Base-by-base conservation (phyloP, 2,113 vertebrate genomes). In the Hippocampus mohnikei region DNA sequence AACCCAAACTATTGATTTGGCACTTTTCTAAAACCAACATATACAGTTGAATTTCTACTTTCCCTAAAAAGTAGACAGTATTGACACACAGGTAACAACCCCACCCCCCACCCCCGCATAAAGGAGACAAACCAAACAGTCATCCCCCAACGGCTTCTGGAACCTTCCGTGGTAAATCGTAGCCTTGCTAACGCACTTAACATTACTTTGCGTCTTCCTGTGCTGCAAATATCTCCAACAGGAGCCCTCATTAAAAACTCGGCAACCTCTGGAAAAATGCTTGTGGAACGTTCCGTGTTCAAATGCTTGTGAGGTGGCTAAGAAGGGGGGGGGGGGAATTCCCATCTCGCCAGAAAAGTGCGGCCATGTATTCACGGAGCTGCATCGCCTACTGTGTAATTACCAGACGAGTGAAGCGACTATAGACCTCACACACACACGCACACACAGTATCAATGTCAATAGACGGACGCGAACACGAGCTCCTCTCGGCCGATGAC, bases 281-380 rank as follows among this genome's bases (percentile, higher is more conserved):
- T 78, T 40, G 50, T 66, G 77, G 40, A 61, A 76, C 70, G 55
- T 76, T 82, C 71, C 73, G 68, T 53, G 10, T 41, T 15, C 5
- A 42, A 60, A 59, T 58, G 50, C 50, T n/a, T 56, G 55, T 10
- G 55, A 25, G 56, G 23, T 8, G 15, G 58, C 23, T n/a, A n/a
- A n/a, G 18, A 10, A 5, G n/a, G 21, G 58, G 58, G 56, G 13
- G 9, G 66, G 87, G 88, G 90, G 83, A 89, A 87, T 80, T 88
- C 88, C 90, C 81, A 18, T 59, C 37, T 65, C n/a, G 56, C 75
- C 69, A 76, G 69, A 81, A 41, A 67, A 84, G 64, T 75, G 44
- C 21, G 64, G 64, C 3, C 46, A 63, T 12, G 66, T 82, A 64
- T 81, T 82, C 81, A 66, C 71, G 73, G 85, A 84, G 79, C 55